Percentiles rank a stretch among this genome's conserved stretches.
Evolutionary conservation across 2,113 vertebrate genomes (phyloP).

Genomic region (Antigone vipio): DNA sequence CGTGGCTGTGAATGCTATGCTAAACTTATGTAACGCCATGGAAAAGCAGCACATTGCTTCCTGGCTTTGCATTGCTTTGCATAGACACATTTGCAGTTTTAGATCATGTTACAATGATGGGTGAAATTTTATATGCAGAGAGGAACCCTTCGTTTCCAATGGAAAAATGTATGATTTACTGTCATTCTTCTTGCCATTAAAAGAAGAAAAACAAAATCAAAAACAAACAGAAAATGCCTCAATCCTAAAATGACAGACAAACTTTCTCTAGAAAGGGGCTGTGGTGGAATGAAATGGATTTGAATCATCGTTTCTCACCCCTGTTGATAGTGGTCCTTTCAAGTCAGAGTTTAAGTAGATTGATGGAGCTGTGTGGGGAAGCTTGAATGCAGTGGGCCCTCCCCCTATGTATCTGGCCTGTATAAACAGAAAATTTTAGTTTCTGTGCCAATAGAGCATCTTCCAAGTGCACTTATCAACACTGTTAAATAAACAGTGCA

Average conservation of each 20-base stretch:
- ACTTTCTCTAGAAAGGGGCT: neutral
- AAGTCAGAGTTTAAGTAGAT: slow-evolving; percentile 85
- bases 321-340: slow-evolving; percentile 83
- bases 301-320: slow-evolving; percentile 77
- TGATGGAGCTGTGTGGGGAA: slow-evolving; percentile 78
- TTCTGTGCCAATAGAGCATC: slow-evolving; percentile 20
- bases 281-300: slow-evolving; percentile 71
- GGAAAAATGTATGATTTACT: neutral
- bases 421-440: slow-evolving; percentile 74
- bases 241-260: neutral
- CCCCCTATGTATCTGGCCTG: slow-evolving; percentile 83
- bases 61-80: neutral
- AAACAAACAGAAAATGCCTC: neutral
- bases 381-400: slow-evolving; percentile 81
- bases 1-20: neutral
- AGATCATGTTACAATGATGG: neutral
- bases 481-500: neutral
- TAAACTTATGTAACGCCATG: neutral
- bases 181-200: neutral
- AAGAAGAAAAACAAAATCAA: neutral
- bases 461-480: neutral
- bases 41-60: neutral
- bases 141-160: neutral
- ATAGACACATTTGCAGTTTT: neutral
- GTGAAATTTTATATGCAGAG: neutral